phyloP scores from a whole-genome alignment of 2,888 invertebrate genomes.

The Myopa testacea region DNA sequence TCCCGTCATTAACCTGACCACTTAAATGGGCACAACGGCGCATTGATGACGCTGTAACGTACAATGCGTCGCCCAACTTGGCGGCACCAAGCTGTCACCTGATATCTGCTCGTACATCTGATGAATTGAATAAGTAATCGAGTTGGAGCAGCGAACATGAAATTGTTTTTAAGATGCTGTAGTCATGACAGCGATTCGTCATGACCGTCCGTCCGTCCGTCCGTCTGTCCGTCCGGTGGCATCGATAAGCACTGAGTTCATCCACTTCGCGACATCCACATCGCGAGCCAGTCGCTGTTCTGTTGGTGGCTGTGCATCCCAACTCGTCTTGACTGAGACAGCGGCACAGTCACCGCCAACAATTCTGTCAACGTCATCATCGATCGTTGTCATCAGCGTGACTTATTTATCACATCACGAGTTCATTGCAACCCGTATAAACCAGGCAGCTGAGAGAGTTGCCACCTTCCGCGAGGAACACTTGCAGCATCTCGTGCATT shows the following conservation, averaged over 20 bases:
- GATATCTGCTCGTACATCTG: conserved; percentile 26
- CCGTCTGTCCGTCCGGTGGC: conserved; percentile 32
- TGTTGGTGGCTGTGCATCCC: background rate
- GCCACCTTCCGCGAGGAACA: conserved; percentile 1
- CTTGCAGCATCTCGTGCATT: background rate
- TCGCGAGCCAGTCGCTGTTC: no score
- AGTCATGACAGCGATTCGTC: conserved; percentile 36
- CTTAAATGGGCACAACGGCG: background rate
- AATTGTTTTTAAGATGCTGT: conserved; percentile 49
- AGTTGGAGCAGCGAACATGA: conserved; percentile 47
- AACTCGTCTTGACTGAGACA: background rate
- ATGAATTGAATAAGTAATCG: conserved; percentile 48
- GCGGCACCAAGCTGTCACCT: conserved; percentile 4
- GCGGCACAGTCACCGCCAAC: background rate
- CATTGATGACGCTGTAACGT: conserved; percentile 12
- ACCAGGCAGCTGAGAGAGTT: background rate
- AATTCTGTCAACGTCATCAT: conserved; percentile 34
- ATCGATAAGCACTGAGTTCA: conserved; percentile 18
- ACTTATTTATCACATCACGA: conserved; percentile 35
- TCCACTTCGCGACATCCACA: conserved; percentile 1
- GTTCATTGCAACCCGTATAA: conserved; percentile 6
- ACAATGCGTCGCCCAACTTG: conserved; percentile 8
- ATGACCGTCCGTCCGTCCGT: conserved; percentile 32
- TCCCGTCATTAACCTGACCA: conserved; percentile 16
- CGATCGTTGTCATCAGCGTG: conserved; percentile 37